These are phyloP conservation scores for Tinea pellionella DNA, from an alignment of 2,888 invertebrate genomes.

Conservation along the genomic window DNA sequence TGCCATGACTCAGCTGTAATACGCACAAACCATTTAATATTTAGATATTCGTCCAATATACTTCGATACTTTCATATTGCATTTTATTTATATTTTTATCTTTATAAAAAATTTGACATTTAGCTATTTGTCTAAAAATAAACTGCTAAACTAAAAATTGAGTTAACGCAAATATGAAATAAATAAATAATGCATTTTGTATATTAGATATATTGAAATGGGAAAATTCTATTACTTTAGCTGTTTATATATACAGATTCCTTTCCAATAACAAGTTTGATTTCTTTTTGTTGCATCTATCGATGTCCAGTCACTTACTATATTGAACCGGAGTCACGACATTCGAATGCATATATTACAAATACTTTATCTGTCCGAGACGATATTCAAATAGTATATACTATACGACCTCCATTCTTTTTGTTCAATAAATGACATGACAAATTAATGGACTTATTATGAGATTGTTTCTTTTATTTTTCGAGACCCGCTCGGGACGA, in stretches of 20 bases:
- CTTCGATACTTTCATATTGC: slow-evolving; percentile 33
- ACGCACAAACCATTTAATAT: slow-evolving; percentile 63
- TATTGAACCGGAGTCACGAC: slow-evolving; percentile 53
- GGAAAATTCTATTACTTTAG: too few relatives aligned
- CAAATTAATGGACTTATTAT: slow-evolving; percentile 70
- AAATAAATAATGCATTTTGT: too few relatives aligned
- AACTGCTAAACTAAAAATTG: too few relatives aligned
- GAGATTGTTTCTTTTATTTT: slow-evolving; percentile 58
- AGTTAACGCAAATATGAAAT: too few relatives aligned
- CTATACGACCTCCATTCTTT: slow-evolving; percentile 36
- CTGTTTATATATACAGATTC: too few relatives aligned
- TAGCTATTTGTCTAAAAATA: background rate
- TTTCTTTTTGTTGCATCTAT: background rate
- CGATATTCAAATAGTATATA: background rate
- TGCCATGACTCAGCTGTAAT: slow-evolving; percentile 60
- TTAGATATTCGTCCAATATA: slow-evolving; percentile 59
- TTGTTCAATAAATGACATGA: slow-evolving; percentile 64
- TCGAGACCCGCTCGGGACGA: slow-evolving; percentile 58
- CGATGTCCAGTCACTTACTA: slow-evolving; percentile 40
- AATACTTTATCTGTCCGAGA: background rate
- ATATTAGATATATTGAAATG: too few relatives aligned
- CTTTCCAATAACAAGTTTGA: background rate
- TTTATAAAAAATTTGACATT: background rate
- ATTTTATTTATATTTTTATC: background rate
- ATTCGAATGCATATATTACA: slow-evolving; percentile 27